phyloP scores from a whole-genome alignment of 1,140 invertebrate species.

The Diuraphis noxia region DNA sequence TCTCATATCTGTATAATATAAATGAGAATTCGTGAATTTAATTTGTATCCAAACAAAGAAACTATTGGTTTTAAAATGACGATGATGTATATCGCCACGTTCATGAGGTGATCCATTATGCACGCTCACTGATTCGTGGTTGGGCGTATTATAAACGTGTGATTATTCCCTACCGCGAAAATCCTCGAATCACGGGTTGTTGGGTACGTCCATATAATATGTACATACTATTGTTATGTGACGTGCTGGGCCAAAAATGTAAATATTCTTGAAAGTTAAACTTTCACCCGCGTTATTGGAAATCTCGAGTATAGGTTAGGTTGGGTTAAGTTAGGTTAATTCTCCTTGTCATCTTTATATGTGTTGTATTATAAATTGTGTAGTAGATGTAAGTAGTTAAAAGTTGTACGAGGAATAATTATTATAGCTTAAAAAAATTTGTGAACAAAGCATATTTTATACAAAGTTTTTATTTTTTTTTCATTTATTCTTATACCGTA shows the following conservation, averaged over 20 bases:
- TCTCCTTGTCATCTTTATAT: not conserved
- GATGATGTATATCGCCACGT: not conserved
- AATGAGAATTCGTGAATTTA: constrained; percentile 19
- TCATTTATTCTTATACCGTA: not conserved
- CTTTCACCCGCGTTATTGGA: not conserved
- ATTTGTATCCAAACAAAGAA: constrained; percentile 34
- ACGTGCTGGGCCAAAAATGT: not conserved
- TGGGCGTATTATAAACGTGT: not conserved
- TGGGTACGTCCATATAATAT: not conserved
- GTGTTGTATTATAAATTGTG: no score
- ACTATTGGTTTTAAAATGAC: constrained; percentile 26
- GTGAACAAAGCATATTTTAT: not conserved
- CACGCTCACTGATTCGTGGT: constrained; percentile 4
- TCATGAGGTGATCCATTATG: constrained; percentile 26
- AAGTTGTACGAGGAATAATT: no score
- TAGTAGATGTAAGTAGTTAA: not conserved
- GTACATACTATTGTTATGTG: not conserved
- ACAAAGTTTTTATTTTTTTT: not conserved
- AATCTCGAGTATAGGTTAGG: not conserved
- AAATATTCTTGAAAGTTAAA: not conserved
- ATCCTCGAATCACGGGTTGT: constrained; percentile 7
- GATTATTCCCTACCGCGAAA: not conserved
- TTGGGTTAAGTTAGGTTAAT: not conserved
- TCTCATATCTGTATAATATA: not conserved
- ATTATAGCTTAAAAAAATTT: not conserved